Base-by-base conservation (phyloP, 2,113 vertebrate genomes). In the Caranx ignobilis region DNA sequence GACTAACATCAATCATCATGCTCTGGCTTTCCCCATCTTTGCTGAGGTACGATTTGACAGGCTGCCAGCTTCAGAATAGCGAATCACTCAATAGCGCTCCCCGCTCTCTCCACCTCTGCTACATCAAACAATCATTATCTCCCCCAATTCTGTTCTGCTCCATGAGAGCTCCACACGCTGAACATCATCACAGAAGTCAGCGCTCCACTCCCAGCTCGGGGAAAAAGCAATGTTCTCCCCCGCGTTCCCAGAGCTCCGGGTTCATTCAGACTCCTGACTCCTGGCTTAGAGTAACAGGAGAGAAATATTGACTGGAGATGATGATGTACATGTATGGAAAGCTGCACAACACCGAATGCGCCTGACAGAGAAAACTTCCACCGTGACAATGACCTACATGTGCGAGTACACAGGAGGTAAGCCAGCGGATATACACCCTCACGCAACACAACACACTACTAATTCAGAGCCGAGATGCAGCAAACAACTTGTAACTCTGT, bases 111-210 rank as follows among this genome's bases (percentile, higher is more conserved):
- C 77, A 84, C 73, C 82, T 81, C 82, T 67, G 59, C 88, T 65
- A 74, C 64, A 75, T 82, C 83, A 86, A 88, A 91, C 81, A 91
- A 85, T 92, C 82, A 89, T 91, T 87, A 89, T 84, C 83, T 79
- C 70, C 83, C 73, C 79, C 77, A 83, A 88, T 70, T 72, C 75
- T 52, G 80, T 85, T 91, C 91, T 72, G 86, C 83, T 86, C 81
- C 77, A 65, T 66, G 84, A 56, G 87, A 81, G 88, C 75, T 61
- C 83, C 61, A 77, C 77, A 19, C 26, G 26, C 68, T 32, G 47
- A 86, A 84, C 87, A 85, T 88, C 85, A 84, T 89, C 88, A 79
- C 75, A 74, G 62, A 72, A 82, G 75, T 71, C 78, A 52, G 62
- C 41, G 63, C 82, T 62, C 41, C 1, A 47, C 63, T 82, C 75